Evolutionary conservation across 2,888 invertebrate genomes (phyloP).

Genomic region (Agrochola lychnidis): DNA sequence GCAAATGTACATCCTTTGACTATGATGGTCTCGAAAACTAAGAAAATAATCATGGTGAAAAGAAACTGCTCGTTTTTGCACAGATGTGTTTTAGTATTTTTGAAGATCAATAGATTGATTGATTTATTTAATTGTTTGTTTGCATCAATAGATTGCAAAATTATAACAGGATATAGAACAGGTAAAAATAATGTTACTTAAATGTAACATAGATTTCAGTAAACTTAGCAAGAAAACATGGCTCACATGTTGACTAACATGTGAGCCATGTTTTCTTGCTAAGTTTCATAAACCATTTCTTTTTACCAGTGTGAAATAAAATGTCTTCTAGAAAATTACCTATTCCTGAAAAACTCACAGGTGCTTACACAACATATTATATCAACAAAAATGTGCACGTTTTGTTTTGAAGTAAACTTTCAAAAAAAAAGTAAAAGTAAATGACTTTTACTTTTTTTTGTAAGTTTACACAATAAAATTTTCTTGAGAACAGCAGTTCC

Average conservation of each 20-base stretch:
- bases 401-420: background rate
- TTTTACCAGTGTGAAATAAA: background rate
- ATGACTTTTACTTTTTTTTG: background rate
- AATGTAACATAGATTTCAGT: too few species aligned
- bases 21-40: background rate
- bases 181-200: too few species aligned
- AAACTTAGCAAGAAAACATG: too few species aligned
- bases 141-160: background rate
- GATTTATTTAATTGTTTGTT: background rate
- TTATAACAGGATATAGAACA: background rate
- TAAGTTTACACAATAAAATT: background rate
- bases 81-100: background rate
- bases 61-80: background rate
- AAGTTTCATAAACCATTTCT: too few species aligned
- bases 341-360: background rate
- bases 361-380: background rate
- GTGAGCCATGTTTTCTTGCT: too few species aligned
- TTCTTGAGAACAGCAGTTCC: background rate
- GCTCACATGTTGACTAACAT: too few species aligned
- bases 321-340: background rate
- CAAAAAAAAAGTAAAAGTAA: too few species aligned
- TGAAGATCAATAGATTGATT: background rate
- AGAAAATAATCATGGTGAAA: background rate
- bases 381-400: background rate
- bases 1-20: background rate